These are phyloP conservation scores for Argopecten irradians DNA, from an alignment of 1,140 invertebrate species.

Conservation along the genomic window DNA sequence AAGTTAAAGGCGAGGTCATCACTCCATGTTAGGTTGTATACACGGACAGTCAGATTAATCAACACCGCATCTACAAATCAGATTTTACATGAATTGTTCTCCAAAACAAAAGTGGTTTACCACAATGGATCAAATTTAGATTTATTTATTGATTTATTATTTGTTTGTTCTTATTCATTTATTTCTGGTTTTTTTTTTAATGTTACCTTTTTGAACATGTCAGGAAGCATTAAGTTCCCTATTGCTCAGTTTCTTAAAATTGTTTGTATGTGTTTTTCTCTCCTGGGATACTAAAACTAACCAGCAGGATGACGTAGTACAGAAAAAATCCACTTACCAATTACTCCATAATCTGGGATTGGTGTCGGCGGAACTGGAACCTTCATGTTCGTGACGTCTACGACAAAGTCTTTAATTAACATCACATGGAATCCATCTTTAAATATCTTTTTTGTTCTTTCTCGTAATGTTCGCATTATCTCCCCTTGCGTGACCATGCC, in stretches of 20 bases:
- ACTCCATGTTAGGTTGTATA: constrained; percentile 49
- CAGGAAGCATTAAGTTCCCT: no score
- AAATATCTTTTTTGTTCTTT: constrained; percentile 27
- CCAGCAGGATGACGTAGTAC: no score
- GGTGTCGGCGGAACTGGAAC: constrained; percentile 33
- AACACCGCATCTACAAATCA: constrained; percentile 45
- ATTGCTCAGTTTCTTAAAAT: no score
- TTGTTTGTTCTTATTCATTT: no score
- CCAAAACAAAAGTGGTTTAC: neutral
- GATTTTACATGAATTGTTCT: neutral
- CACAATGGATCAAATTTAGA: no score
- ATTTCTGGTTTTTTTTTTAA: no score
- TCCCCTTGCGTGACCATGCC: constrained; percentile 34
- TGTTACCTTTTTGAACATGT: no score
- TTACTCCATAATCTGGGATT: constrained; percentile 39
- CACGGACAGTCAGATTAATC: constrained; percentile 39
- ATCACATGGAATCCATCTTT: constrained; percentile 44
- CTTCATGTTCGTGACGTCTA: constrained; percentile 36
- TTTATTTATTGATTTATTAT: no score
- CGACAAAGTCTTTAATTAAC: constrained; percentile 41
- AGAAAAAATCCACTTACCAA: constrained; percentile 32
- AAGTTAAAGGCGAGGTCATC: constrained; percentile 40
- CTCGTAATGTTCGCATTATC: constrained; percentile 35
- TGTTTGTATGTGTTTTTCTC: no score
- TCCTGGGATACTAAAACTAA: no score